A percentile compares a stretch with the other conserved stretches of the same genome.
Evolutionary conservation across 2,113 vertebrate genomes (phyloP).

Genomic region (Dromaius novaehollandiae): DNA sequence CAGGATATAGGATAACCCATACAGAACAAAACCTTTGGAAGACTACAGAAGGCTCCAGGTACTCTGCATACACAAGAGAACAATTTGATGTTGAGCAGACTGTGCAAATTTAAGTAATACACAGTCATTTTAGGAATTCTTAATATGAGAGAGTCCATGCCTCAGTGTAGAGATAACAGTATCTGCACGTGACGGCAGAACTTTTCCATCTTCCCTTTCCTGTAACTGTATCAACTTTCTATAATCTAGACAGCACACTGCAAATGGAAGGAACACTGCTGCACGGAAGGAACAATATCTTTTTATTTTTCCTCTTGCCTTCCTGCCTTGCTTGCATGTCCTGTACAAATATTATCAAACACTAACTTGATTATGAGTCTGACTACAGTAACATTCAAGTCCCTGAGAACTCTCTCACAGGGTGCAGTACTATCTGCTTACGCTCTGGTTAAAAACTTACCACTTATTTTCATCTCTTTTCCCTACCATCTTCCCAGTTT

Average conservation of each 20-base stretch:
- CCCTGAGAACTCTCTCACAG: background rate
- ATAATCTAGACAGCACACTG: background rate
- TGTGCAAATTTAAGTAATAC: background rate
- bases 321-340: background rate
- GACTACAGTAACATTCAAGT: background rate
- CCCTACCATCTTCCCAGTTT: background rate
- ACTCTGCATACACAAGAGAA: background rate
- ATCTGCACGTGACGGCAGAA: background rate
- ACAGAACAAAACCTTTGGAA: slow-evolving; percentile 10
- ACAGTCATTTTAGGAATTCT: background rate
- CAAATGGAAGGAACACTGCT: background rate
- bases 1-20: background rate
- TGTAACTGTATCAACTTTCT: background rate
- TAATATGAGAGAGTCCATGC: background rate
- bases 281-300: background rate
- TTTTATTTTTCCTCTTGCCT: background rate
- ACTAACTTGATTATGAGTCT: background rate
- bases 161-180: background rate
- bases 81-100: background rate
- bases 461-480: background rate
- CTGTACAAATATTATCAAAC: background rate
- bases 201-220: background rate
- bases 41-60: background rate
- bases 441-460: background rate
- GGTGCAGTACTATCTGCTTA: background rate